Evolutionary conservation across 2,888 invertebrate species (phyloP), one percentile per base, ranked within the genome.

Genomic region (Byasa hedistus): DNA sequence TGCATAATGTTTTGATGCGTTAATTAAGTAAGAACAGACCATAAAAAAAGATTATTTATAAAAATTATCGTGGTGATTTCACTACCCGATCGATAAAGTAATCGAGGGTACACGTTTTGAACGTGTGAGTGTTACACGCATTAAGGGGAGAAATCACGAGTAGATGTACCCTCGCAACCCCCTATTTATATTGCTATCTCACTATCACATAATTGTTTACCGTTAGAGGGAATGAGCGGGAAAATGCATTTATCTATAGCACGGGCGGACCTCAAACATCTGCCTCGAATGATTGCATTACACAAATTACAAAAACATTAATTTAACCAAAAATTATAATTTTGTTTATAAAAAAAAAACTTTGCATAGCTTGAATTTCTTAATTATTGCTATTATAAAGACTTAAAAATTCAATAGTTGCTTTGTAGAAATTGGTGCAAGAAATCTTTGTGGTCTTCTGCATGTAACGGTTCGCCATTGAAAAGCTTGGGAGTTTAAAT

Each of bases 231-330:
- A 69, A 70, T 77, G 79, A 78, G 79, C 64, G 68, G 58, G 58
- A 61, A 68, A 61, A 58, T 65, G 61, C 57, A 52, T 51, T 81
- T 86, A 84, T 82, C 83, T 15, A 80, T 81, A 73, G 75, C 67
- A 76, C 78, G 80, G 81, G 82, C 82, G 84, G 83, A 79, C 83
- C 81, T 74, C 79, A 84, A 91, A 89, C 91, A 91, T 89, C 91
- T 91, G 91, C 91, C 86, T 71, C 79, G 77, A 80, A 78, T 79
- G 78, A 83, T 86, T 83, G 84, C 85, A 89, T 72, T 87, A 87
- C 32, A 4, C 24, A 17, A 57, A 59, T 63, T 59, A 22, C 32
- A 62, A 27, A 57, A 39, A 52, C 54, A 54, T 39, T 23, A 23
- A 44, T 7, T 27, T 22, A 0, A 21, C 22, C 10, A 61, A 12